These are phyloP conservation scores for Pseudochaenichthys georgianus DNA, from an alignment of 2,797 vertebrate genomes.

Conservation along the genomic window DNA sequence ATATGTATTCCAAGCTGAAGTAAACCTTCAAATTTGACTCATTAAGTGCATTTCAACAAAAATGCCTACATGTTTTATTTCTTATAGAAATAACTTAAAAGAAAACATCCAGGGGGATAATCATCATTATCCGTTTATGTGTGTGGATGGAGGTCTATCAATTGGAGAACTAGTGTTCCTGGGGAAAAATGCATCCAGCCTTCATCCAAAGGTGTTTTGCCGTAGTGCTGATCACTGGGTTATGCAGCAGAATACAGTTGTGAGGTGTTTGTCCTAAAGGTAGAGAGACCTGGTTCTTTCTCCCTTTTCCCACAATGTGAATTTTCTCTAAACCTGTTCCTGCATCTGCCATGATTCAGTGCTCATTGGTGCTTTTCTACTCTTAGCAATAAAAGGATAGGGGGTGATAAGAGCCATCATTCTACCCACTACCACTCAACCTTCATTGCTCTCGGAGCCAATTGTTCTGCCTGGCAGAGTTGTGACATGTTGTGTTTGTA, in stretches of 20 bases:
- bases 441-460: slow-evolving; percentile 16
- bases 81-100: slow-evolving; percentile 42
- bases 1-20: too few relatives aligned
- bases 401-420: slow-evolving; percentile 47
- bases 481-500: background rate
- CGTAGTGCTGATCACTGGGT: slow-evolving; percentile 50
- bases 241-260: slow-evolving; percentile 27
- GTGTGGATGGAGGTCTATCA: slow-evolving; percentile 46
- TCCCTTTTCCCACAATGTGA: background rate
- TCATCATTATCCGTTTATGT: slow-evolving; percentile 38
- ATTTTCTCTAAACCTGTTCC: slow-evolving; percentile 18
- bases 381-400: slow-evolving; percentile 23
- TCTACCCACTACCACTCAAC: slow-evolving; percentile 29
- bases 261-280: slow-evolving; percentile 13
- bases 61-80: background rate
- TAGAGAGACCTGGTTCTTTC: background rate
- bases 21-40: background rate
- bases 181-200: slow-evolving; percentile 41
- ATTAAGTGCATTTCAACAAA: slow-evolving; percentile 9
- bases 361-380: slow-evolving; percentile 31
- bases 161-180: slow-evolving; percentile 33
- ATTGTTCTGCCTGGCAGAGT: slow-evolving; percentile 1
- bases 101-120: slow-evolving; percentile 38
- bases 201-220: slow-evolving; percentile 38
- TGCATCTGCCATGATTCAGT: slow-evolving; percentile 26